phyloP scores from a whole-genome alignment of 2,797 vertebrate species.

The Carduelis carduelis region DNA sequence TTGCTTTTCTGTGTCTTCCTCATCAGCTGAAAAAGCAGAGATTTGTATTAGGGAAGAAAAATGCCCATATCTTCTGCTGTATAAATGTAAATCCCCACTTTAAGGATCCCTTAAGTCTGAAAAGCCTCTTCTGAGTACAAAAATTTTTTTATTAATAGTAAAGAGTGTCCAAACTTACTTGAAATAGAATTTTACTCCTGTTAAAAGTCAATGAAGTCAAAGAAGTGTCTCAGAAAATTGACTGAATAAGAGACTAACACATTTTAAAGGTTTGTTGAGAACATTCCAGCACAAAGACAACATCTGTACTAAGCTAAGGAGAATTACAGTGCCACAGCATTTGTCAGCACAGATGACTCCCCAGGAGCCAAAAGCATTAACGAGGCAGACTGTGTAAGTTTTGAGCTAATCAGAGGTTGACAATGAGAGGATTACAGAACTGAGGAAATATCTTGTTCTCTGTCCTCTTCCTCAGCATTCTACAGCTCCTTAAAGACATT shows the following conservation, averaged over 20 bases:
- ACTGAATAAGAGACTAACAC: neutral
- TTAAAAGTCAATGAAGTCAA: neutral
- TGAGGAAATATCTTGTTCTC: neutral
- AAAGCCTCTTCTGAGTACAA: neutral
- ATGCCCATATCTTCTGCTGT: neutral
- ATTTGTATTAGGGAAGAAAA: neutral
- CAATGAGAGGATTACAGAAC: neutral
- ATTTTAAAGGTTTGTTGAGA: neutral
- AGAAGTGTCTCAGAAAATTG: neutral
- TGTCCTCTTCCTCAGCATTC: neutral
- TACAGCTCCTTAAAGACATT: neutral
- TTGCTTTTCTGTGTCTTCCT: neutral
- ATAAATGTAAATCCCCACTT: neutral
- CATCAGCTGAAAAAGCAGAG: neutral
- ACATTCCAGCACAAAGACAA: neutral
- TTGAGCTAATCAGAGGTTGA: neutral
- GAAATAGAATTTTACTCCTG: neutral
- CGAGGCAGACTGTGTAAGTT: neutral
- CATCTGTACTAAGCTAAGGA: neutral
- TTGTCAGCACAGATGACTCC: neutral
- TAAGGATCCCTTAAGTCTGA: neutral
- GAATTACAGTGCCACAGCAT: neutral
- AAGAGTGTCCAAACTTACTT: neutral
- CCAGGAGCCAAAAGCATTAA: neutral
- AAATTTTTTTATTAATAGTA: neutral